Evolutionary conservation across 2,888 invertebrate species (phyloP).

Genomic region (Pammene fasciana): DNA sequence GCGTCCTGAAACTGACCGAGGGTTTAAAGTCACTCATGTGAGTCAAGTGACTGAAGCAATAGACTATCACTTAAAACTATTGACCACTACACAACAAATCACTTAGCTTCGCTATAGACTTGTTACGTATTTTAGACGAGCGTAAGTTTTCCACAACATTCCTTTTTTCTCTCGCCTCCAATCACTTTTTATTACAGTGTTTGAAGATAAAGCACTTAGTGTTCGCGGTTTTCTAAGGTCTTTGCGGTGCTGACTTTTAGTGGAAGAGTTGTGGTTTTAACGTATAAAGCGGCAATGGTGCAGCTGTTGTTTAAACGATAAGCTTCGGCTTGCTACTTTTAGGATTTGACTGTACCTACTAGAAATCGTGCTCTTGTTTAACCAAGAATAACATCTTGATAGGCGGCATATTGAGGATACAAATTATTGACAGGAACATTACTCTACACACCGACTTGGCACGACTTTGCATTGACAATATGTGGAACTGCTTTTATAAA

Average conservation of each 20-base stretch:
- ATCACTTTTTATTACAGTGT: constrained; percentile 53
- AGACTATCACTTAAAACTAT: constrained; percentile 66
- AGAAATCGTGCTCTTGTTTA: background rate
- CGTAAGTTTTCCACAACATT: constrained; percentile 52
- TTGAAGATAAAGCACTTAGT: constrained; percentile 43
- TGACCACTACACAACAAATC: constrained; percentile 79
- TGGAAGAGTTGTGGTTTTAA: constrained; percentile 35
- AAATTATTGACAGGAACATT: too few species aligned
- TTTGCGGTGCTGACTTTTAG: constrained; percentile 36
- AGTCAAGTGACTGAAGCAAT: constrained; percentile 58
- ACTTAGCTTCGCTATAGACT: constrained; percentile 66
- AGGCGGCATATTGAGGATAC: too few species aligned
- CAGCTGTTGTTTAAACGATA: constrained; percentile 24
- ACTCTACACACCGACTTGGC: too few species aligned
- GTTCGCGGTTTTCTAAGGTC: constrained; percentile 36
- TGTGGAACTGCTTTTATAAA: too few species aligned
- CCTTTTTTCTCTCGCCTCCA: constrained; percentile 48
- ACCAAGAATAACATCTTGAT: too few species aligned
- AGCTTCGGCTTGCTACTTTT: constrained; percentile 3
- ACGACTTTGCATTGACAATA: too few species aligned
- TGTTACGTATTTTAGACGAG: constrained; percentile 53
- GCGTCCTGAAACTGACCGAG: constrained; percentile 6
- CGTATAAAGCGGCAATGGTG: constrained; percentile 28
- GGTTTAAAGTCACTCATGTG: constrained; percentile 62
- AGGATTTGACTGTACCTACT: background rate